Base-by-base conservation (phyloP, 2,888 invertebrate genomes). In the Amphimallon solstitiale region DNA sequence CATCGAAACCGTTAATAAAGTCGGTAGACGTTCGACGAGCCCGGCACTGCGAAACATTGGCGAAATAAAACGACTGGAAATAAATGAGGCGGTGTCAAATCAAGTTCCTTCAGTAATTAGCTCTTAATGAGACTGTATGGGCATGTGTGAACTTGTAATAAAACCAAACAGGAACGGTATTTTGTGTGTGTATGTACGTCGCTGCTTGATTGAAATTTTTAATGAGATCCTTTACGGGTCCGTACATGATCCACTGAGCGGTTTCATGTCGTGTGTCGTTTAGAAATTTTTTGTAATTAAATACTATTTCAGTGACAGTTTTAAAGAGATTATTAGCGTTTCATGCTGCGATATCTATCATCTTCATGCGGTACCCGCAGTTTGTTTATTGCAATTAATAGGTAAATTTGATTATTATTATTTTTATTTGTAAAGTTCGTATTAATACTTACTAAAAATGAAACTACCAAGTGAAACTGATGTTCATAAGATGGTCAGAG, bases 51-150 rank as follows among this genome's bases (percentile, higher is more conserved):
- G 29, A 43, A 59, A 29, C 29, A 17, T 29, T 29, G 15, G 34
- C 40, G 15, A 23, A 43, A 21, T 43, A 29, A 56, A 14, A 43
- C 29, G 14, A 43, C 45, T 48, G 35, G 45, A 67, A 66, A 72
- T 72, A 72, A 73, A 73, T 68, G 73, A 71, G 68, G 51, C 61
- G 68, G 63, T 69, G 69, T 72, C 68, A 70, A 71, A 69, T 71
- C 71, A 66, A 66, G 71, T 72, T 72, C 68, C 68, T 70, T 68
- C 69, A 72, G 70, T 72, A 73, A 73, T 73, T 72, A 73, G 69
- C 70, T 65, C 70, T 72, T 73, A 73, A 73, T 72, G 72, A 70
- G 71, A 48, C 54, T 14, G 37, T 64, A 46, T 45, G 64, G 56
- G 56, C 37, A 70, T 72, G 72, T 69, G 70, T 67, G 71, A 72